Percentiles rank a stretch among this genome's conserved stretches.
phyloP scores from a whole-genome alignment of 2,888 invertebrate genomes.

The Ptilodon capucinus region DNA sequence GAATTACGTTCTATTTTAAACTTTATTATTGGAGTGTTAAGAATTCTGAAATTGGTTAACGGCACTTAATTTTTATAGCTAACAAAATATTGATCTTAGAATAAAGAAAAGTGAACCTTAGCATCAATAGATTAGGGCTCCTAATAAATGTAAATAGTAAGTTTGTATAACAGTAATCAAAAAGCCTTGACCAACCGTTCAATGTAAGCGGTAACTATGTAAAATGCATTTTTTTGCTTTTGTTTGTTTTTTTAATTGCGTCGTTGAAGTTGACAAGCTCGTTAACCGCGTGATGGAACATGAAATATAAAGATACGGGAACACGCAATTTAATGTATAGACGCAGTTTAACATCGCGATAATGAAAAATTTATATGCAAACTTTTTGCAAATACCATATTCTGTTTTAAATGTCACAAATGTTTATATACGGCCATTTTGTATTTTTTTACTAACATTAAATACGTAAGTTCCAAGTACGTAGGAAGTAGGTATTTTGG shows the following conservation, averaged over 20 bases:
- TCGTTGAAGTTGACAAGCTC: constrained; percentile 16
- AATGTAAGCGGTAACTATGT: constrained; percentile 35
- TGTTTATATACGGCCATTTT: too few relatives aligned
- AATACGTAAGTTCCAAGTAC: too few relatives aligned
- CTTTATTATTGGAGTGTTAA: neutral
- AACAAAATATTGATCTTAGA: neutral
- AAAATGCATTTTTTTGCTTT: constrained; percentile 31
- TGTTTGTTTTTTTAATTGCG: constrained; percentile 33
- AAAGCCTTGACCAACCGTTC: constrained; percentile 32
- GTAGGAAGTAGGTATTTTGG: too few relatives aligned
- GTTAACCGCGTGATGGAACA: constrained; percentile 12
- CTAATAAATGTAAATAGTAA: neutral
- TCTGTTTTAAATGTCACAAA: too few relatives aligned
- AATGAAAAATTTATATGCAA: neutral
- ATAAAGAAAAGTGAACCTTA: neutral
- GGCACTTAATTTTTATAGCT: neutral
- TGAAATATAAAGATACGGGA: neutral
- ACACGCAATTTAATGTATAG: constrained; percentile 1
- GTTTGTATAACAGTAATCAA: constrained; percentile 29
- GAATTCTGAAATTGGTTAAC: neutral
- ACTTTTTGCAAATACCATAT: too few relatives aligned
- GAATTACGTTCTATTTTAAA: neutral
- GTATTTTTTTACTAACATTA: too few relatives aligned
- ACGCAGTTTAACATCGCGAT: neutral
- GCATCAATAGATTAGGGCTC: neutral